Base-by-base conservation (phyloP, 1,140 invertebrate species). In the Drosophila ogumai region DNA sequence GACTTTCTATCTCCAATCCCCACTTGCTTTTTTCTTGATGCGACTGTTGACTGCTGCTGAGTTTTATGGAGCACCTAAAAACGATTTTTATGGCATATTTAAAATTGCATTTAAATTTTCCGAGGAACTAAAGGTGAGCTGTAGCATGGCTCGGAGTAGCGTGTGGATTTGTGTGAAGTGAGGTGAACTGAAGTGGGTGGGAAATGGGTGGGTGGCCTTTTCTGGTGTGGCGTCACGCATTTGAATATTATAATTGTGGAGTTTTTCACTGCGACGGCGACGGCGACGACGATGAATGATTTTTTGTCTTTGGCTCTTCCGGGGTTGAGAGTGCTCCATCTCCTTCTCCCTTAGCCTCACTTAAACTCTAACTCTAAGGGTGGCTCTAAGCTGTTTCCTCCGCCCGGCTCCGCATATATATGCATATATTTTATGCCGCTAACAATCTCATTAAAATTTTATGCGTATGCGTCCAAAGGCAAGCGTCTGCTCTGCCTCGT, bases 401-500 rank as follows among this genome's bases (percentile, higher is more conserved):
- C 19, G 8, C 15, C 17, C 49, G 4, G n/a, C 12, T 19, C 7
- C 12, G 44, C 31, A 57, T n/a, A 66, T 44, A 47, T 31, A 34
- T 63, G 19, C 64, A 77, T 88, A 85, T 76, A 90, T 79, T 90
- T 90, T 81, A 85, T 81, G 81, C 78, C 85, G 85, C 79, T 90
- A 90, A 90, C 85, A 90, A 90, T 90, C 85, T 90, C 85, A 90
- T 90, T 90, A 90, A 90, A 90, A 90, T 90, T 90, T 85, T 90
- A 90, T 90, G 85, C 85, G 85, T 90, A 64, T 81, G 66, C 54
- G 78, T 90, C 85, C 81, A 67, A 54, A 64, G 64, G 40, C 65
- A 41, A 41, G 66, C 50, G 44, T 72, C 65, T 68, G 64, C n/a
- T 25, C 32, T 13, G 34, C 13, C 32, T 38, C 17, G 22, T 36